Percentiles rank a stretch among this genome's conserved stretches.
These are phyloP conservation scores for Capitulum mitella DNA, from an alignment of 2,888 invertebrate genomes.

Conservation along the genomic window DNA sequence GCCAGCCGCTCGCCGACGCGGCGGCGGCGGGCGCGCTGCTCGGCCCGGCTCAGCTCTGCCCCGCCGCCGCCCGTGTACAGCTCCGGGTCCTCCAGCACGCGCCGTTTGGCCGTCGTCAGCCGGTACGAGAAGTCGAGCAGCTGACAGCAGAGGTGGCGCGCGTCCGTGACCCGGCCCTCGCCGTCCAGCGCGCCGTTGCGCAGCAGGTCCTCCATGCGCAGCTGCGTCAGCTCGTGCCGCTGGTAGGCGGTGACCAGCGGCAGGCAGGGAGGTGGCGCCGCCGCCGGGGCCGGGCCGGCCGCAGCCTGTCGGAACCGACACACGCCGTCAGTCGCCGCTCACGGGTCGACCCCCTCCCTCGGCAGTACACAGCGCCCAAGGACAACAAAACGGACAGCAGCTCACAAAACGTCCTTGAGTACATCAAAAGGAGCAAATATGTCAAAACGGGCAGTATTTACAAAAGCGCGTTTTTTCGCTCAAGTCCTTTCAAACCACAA, in stretches of 20 bases:
- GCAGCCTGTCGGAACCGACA: too few relatives aligned
- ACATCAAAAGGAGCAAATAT: too few relatives aligned
- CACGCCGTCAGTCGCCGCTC: too few relatives aligned
- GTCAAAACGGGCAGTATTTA: too few relatives aligned
- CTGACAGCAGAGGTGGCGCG: constrained; percentile 56
- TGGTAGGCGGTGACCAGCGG: constrained; percentile 66
- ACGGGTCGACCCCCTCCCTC: too few relatives aligned
- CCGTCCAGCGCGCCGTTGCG: constrained; percentile 54
- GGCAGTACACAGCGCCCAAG: too few relatives aligned
- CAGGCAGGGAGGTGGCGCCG: constrained; percentile 40
- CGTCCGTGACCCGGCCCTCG: constrained; percentile 45
- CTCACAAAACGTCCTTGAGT: constrained; percentile 25
- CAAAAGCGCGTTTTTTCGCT: too few relatives aligned
- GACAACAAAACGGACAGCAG: background rate
- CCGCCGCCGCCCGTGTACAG: constrained; percentile 49
- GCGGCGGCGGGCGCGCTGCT: constrained; percentile 60
- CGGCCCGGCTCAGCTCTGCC: constrained; percentile 52
- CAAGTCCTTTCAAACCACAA: too few relatives aligned
- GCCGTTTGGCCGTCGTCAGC: constrained; percentile 71
- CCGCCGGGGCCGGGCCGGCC: constrained; percentile 25
- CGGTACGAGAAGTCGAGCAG: constrained; percentile 68
- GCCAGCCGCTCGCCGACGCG: constrained; percentile 64
- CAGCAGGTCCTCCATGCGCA: constrained; percentile 66
- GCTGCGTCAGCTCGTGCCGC: constrained; percentile 63
- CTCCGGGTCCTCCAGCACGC: constrained; percentile 72